Percentiles rank a stretch among this genome's conserved stretches.
Evolutionary conservation across 1,140 invertebrate species (phyloP).

Genomic region (Zelostemma sp.): DNA sequence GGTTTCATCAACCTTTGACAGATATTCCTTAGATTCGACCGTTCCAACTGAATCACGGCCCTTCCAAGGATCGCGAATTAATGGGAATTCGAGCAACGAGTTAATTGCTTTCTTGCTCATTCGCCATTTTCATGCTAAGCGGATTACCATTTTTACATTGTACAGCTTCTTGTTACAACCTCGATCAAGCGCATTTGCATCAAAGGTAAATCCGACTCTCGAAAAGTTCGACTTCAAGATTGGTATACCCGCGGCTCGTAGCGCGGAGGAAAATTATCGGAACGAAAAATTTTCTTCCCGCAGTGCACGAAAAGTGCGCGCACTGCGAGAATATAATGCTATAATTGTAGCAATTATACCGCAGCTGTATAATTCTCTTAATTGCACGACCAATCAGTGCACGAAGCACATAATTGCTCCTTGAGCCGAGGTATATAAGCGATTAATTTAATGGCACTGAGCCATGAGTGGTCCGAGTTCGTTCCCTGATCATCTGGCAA

Average conservation of each 20-base stretch:
- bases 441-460: conserved; percentile 49
- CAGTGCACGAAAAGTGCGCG: background rate
- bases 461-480: conserved; percentile 4
- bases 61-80: background rate
- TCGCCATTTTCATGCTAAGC: background rate
- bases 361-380: conserved; percentile 59
- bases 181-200: no score
- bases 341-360: conserved; percentile 56
- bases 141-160: background rate
- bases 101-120: background rate
- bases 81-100: background rate
- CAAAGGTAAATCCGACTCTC: no score
- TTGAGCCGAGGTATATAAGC: conserved; percentile 47
- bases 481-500: background rate
- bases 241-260: no score
- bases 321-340: conserved; percentile 34
- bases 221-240: no score
- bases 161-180: no score
- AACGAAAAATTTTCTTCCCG: no score
- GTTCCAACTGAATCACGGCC: background rate
- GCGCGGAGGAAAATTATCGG: no score
- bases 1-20: conserved; percentile 13
- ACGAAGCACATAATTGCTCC: conserved; percentile 58
- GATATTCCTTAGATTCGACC: background rate
- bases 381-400: conserved; percentile 57